A percentile compares a stretch with the other conserved stretches of the same genome.
Evolutionary conservation across 1,140 invertebrate species (phyloP).

Genomic region (Luehdorfia chinensis): DNA sequence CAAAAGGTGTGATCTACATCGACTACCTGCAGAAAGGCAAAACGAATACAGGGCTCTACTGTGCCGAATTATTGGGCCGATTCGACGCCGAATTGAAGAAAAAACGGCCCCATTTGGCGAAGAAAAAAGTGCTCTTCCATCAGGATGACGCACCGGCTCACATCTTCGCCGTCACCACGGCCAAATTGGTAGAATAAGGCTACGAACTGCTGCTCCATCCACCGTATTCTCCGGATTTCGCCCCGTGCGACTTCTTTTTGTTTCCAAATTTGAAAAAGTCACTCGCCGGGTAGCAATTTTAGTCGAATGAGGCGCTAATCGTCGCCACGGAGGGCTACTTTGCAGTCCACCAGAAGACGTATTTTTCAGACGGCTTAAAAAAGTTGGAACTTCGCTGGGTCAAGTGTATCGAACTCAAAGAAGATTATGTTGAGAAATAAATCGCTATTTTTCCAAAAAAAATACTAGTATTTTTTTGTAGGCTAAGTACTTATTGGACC

Average conservation of each 20-base stretch:
- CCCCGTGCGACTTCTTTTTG: conserved; percentile 30
- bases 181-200: conserved; percentile 34
- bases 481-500: conserved; percentile 23
- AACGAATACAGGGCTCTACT: too few species aligned
- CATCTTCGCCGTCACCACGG: conserved; percentile 30
- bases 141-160: conserved; percentile 41
- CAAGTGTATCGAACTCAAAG: conserved; percentile 49
- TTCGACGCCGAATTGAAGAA: conserved; percentile 8
- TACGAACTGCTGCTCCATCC: conserved; percentile 40
- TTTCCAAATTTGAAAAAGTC: conserved; percentile 33
- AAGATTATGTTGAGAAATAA: conserved; percentile 32
- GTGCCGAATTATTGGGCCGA: background rate
- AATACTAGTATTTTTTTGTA: conserved; percentile 26
- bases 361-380: conserved; percentile 53
- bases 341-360: conserved; percentile 39
- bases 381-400: conserved; percentile 49
- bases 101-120: conserved; percentile 29
- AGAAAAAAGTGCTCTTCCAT: conserved; percentile 46
- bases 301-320: conserved; percentile 35
- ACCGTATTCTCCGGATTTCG: conserved; percentile 39
- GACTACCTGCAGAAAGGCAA: too few species aligned
- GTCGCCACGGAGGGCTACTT: conserved; percentile 25
- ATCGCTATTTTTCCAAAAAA: conserved; percentile 26
- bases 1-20: too few species aligned
- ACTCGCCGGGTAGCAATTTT: conserved; percentile 35